phyloP scores from a whole-genome alignment of 92 coral and sea anemone genomes.

The Pocillopora meandrina region DNA sequence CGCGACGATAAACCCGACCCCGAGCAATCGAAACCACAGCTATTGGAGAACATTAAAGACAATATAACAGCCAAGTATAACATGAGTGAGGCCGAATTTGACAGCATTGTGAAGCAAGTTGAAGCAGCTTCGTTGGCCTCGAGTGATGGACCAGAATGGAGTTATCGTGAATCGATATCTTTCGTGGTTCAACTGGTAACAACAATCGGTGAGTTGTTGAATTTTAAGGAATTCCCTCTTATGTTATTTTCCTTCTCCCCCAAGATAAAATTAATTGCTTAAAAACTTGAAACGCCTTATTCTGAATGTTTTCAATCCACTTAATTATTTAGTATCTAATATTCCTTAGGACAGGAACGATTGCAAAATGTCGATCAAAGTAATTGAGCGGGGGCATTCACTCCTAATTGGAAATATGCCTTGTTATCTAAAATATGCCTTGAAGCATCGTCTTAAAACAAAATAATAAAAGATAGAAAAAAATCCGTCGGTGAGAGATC shows the following conservation, averaged over 20 bases:
- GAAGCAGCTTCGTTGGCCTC: slow-evolving; percentile 11
- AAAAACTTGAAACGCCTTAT: no score
- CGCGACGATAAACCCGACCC: slow-evolving; percentile 1
- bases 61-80: slow-evolving; percentile 25
- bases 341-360: no score
- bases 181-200: slow-evolving; percentile 56
- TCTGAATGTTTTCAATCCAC: no score
- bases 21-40: slow-evolving; percentile 1
- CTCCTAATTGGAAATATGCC: no score
- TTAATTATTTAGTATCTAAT: no score
- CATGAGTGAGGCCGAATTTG: slow-evolving; percentile 34
- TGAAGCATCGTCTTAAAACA: neutral
- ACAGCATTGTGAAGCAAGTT: slow-evolving; percentile 31
- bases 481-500: neutral
- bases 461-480: neutral
- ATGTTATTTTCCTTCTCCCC: no score
- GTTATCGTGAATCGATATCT: neutral
- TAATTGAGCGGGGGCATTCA: no score
- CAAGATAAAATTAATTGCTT: no score
- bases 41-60: slow-evolving; percentile 12
- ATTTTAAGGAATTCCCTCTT: neutral
- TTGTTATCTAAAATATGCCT: no score
- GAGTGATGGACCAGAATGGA: slow-evolving; percentile 40
- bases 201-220: slow-evolving; percentile 53
- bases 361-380: no score